phyloP scores from a whole-genome alignment of 2,888 invertebrate species.

The Melanotus villosus region DNA sequence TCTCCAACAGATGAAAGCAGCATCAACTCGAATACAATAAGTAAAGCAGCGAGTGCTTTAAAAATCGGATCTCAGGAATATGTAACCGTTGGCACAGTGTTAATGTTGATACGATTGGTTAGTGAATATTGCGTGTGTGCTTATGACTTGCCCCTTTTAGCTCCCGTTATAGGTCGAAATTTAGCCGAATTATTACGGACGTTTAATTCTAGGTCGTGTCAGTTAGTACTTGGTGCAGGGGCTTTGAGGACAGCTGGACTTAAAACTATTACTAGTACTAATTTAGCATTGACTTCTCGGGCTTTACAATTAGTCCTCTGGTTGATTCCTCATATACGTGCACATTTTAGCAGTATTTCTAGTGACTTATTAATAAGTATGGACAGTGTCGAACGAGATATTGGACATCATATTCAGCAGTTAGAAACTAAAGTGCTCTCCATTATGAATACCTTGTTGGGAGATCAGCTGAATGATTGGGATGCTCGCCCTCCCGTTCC shows the following conservation, averaged over 20 bases:
- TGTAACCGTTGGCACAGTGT: constrained; percentile 85
- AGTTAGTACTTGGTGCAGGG: constrained; percentile 96
- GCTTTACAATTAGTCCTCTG: constrained; percentile 87
- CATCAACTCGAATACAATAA: constrained; percentile 44
- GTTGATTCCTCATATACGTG: constrained; percentile 81
- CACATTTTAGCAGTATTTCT: constrained; percentile 77
- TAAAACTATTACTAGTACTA: constrained; percentile 95
- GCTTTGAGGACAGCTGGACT: constrained; percentile 95
- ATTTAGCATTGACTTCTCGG: constrained; percentile 89
- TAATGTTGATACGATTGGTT: constrained; percentile 90
- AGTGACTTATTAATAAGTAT: constrained; percentile 73
- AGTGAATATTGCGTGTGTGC: constrained; percentile 92
- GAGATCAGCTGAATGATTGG: constrained; percentile 88
- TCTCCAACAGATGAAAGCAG: constrained; percentile 59
- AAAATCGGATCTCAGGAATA: constrained; percentile 72
- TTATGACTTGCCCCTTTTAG: constrained; percentile 82
- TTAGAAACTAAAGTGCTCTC: constrained; percentile 92
- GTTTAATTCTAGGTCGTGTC: constrained; percentile 91
- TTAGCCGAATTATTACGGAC: constrained; percentile 91
- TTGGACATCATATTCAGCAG: constrained; percentile 91
- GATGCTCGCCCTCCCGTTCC: constrained; percentile 96
- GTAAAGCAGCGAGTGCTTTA: constrained; percentile 54
- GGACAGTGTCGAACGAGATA: constrained; percentile 83
- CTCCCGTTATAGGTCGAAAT: constrained; percentile 85
- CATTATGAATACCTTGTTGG: constrained; percentile 89